phyloP scores from a whole-genome alignment of 2,113 vertebrate genomes.

The Nyctereutes procyonoides region DNA sequence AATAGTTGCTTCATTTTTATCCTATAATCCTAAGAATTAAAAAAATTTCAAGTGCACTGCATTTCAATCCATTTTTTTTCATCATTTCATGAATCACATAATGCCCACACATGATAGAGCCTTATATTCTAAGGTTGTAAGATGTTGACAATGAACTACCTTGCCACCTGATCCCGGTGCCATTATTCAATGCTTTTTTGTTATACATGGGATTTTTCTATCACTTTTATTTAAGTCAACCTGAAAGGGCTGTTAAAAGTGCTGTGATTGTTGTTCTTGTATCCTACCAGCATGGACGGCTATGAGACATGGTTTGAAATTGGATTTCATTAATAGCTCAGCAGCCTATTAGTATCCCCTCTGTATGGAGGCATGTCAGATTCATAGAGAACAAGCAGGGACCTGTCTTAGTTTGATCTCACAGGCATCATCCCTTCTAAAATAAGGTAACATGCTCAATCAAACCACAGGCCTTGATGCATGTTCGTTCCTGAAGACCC shows the following conservation, averaged over 20 bases:
- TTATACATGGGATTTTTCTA: slow-evolving; percentile 59
- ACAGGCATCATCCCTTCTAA: slow-evolving; percentile 55
- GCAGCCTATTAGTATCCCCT: slow-evolving; percentile 50
- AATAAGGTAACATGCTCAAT: slow-evolving; percentile 72
- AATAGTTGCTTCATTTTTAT: background rate
- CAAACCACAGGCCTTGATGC: slow-evolving; percentile 68
- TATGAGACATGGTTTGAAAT: slow-evolving; percentile 52
- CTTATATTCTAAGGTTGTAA: background rate
- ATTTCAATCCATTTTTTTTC: background rate
- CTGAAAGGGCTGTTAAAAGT: slow-evolving; percentile 55
- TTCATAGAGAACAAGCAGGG: slow-evolving; percentile 63
- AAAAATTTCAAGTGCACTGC: background rate
- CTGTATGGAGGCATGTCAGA: slow-evolving; percentile 32
- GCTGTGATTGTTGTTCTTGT: slow-evolving; percentile 71
- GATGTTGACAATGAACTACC: slow-evolving; percentile 71
- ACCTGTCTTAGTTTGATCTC: slow-evolving; percentile 67
- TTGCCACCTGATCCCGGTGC: background rate
- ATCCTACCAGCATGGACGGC: slow-evolving; percentile 29
- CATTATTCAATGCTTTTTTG: slow-evolving; percentile 56
- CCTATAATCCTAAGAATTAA: background rate
- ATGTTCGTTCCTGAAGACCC: slow-evolving; percentile 58
- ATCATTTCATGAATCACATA: slow-evolving; percentile 30
- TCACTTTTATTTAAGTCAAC: slow-evolving; percentile 65
- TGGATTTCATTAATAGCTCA: slow-evolving; percentile 72
- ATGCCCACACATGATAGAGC: background rate